phyloP scores from a whole-genome alignment of 2,797 vertebrate species.

The Dryobates pubescens region DNA sequence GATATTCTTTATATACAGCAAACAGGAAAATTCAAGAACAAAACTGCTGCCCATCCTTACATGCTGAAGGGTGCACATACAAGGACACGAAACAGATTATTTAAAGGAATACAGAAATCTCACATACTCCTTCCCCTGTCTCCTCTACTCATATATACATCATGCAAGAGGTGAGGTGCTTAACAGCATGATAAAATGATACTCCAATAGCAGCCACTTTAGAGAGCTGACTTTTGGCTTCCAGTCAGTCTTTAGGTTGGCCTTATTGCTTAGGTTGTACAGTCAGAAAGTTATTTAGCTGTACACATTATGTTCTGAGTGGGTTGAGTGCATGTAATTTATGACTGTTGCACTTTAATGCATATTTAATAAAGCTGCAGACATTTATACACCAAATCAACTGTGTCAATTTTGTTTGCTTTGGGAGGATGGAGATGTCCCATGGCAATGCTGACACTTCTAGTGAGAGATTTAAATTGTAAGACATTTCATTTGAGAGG shows the following conservation, averaged over 20 bases:
- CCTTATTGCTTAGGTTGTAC: conserved; percentile 66
- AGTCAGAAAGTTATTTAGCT: conserved; percentile 76
- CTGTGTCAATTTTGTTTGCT: conserved; percentile 76
- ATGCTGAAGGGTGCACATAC: background rate
- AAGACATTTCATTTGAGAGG: conserved; percentile 68
- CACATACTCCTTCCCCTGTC: background rate
- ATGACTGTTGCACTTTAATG: conserved; percentile 77
- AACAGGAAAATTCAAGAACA: background rate
- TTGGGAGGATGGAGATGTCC: conserved; percentile 69
- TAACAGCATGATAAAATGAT: conserved; percentile 50
- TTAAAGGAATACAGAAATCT: conserved; percentile 30
- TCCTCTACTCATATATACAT: background rate
- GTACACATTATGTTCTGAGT: conserved; percentile 70
- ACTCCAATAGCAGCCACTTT: conserved; percentile 28
- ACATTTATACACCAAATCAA: conserved; percentile 77
- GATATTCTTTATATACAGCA: background rate
- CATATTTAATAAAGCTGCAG: conserved; percentile 79
- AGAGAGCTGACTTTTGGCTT: conserved; percentile 58
- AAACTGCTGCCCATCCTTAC: background rate
- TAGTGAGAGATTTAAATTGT: conserved; percentile 62
- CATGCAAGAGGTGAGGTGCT: background rate
- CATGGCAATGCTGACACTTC: conserved; percentile 58
- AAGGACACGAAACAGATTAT: conserved; percentile 32
- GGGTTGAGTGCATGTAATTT: conserved; percentile 72
- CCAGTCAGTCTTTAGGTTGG: conserved; percentile 48